Percentiles rank a stretch among this genome's conserved stretches.
Evolutionary conservation across 2,888 invertebrate genomes (phyloP).

Genomic region (Hirtodrosophila cameraria): DNA sequence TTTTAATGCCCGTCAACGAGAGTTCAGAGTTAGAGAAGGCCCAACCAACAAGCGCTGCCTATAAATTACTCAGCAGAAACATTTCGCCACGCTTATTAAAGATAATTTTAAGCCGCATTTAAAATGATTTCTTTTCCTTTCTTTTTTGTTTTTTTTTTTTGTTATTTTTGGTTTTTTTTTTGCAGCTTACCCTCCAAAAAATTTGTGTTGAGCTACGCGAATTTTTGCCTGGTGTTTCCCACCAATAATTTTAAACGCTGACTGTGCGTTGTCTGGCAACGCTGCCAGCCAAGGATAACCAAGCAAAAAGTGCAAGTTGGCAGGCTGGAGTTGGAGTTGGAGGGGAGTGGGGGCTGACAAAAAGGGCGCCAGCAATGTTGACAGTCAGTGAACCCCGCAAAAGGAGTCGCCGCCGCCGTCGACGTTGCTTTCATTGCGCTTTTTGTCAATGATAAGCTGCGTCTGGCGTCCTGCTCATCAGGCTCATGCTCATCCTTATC

Average conservation of each 20-base stretch:
- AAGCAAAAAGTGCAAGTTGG: conserved; percentile 55
- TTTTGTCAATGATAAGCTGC: conserved; percentile 60
- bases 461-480: conserved; percentile 2
- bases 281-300: conserved; percentile 42
- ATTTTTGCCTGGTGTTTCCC: conserved; percentile 6
- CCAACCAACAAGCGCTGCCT: conserved; percentile 47
- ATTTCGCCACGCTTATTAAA: conserved; percentile 74
- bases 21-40: conserved; percentile 23
- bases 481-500: not conserved
- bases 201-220: conserved; percentile 52
- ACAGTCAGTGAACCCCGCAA: conserved; percentile 59
- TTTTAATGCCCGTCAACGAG: conserved; percentile 53
- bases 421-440: conserved; percentile 40
- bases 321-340: not conserved
- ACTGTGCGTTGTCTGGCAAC: conserved; percentile 75
- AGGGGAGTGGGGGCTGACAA: not conserved
- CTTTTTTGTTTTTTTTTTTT: conserved; percentile 3
- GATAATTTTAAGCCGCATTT: conserved; percentile 78
- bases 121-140: conserved; percentile 67
- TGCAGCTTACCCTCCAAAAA: conserved; percentile 4
- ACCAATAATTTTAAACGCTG: conserved; percentile 49
- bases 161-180: conserved; percentile 5
- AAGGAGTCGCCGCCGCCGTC: conserved; percentile 20
- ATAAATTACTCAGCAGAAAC: conserved; percentile 72
- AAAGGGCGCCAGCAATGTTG: conserved; percentile 54